Evolutionary conservation across 1,140 invertebrate species (phyloP), one percentile per base, ranked within the genome.

Genomic region (Lasioglossum baleicum): DNA sequence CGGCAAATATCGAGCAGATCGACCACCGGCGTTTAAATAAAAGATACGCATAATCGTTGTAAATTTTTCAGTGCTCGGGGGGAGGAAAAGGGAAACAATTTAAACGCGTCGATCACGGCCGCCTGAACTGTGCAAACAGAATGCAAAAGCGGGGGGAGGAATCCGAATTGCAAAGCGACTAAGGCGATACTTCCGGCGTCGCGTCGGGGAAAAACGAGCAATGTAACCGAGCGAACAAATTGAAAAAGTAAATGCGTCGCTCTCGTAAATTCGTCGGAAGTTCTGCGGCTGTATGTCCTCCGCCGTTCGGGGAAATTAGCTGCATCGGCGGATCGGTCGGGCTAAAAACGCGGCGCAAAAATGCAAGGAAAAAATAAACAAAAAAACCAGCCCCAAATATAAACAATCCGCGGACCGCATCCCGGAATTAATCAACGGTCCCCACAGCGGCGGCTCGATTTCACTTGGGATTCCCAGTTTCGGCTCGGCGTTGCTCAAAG

Each of bases 141-240:
- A 75, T 67, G 77, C 63, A 53, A 64, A 74, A 48, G 26, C 72
- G 58, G 66, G 48, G 48, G 69, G 44, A 66, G 56, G 71, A 80
- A 84, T 84, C 61, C 82, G 83, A 84, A 84, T 84, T 84, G 83
- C 82, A 84, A 84, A 84, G 42, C 70, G 61, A 63, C 44, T 65
- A 58, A 79, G 74, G 22, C 76, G 83, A 75, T 83, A 84, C 72
- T 83, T 75, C 72, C 65, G 82, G 82, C 56, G 58, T 48, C 61
- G 68, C 56, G 58, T 48, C 61, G 68, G 42, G 64, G 42, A 42
- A 48, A 76, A 84, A 53, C 72, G 48, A 58, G 71, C 10, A 75
- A 80, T 64, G 61, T 66, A 17, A 31, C 68, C 56, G 61, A 65
- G 10, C 70, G 65, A 20, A 79, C 80, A 74, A 76, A 82, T 83